phyloP scores from a whole-genome alignment of 2,888 invertebrate species.

The Pristionchus mayeri region DNA sequence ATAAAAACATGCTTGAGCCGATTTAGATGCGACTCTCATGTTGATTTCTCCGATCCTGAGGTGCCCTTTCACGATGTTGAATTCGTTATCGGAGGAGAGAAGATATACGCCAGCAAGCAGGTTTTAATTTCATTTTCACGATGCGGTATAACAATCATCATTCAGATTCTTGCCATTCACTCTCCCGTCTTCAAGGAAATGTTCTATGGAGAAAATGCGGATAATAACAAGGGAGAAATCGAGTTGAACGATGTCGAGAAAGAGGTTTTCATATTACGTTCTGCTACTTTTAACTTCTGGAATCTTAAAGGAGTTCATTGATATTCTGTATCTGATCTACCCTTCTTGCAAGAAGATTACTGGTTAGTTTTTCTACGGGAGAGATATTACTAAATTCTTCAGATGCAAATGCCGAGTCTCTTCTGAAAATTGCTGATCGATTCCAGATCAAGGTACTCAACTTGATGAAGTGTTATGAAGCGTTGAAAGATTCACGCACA shows the following conservation, averaged over 20 bases:
- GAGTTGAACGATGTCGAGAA: background rate
- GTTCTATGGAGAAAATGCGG: background rate
- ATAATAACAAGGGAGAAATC: background rate
- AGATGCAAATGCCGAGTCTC: background rate
- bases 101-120: background rate
- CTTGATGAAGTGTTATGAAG: too few species aligned
- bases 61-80: background rate
- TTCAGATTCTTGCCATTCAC: background rate
- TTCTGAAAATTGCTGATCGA: background rate
- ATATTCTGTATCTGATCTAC: conserved; percentile 1
- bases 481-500: too few species aligned
- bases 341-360: background rate
- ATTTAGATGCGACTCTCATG: background rate
- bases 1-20: too few species aligned
- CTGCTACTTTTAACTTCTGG: too few species aligned
- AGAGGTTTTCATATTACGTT: background rate
- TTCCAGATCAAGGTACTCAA: background rate
- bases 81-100: background rate
- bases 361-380: too few species aligned
- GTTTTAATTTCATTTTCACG: background rate
- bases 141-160: background rate
- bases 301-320: background rate
- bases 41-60: background rate
- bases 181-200: background rate
- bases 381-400: background rate